These are phyloP conservation scores for Troilus luridus DNA, from an alignment of 2,888 invertebrate species.

Conservation along the genomic window DNA sequence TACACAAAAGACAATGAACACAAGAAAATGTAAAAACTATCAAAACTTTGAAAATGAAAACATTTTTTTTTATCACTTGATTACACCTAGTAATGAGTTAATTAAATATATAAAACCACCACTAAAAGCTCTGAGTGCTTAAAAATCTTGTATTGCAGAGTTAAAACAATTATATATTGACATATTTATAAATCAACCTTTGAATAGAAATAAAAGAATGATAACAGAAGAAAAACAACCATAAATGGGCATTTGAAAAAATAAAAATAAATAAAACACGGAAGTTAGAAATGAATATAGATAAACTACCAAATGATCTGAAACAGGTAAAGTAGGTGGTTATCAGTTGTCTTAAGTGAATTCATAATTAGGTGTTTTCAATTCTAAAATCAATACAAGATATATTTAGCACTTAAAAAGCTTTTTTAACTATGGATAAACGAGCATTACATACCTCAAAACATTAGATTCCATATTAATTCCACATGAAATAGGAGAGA, in stretches of 20 bases:
- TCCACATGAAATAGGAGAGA: slow-evolving; percentile 36
- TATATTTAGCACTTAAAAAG: slow-evolving; percentile 31
- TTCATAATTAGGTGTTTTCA: slow-evolving; percentile 61
- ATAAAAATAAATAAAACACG: neutral
- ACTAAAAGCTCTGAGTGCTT: neutral
- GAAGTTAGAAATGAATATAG: neutral
- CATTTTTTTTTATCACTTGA: neutral
- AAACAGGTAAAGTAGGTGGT: slow-evolving; percentile 45
- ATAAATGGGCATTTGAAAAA: neutral
- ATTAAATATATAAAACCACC: neutral
- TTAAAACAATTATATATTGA: neutral
- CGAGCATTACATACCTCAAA: slow-evolving; percentile 48
- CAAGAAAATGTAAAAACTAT: neutral
- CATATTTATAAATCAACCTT: neutral
- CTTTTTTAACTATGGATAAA: neutral
- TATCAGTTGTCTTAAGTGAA: slow-evolving; percentile 57
- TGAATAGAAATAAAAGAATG: neutral
- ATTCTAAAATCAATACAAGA: slow-evolving; percentile 60
- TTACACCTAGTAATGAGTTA: neutral
- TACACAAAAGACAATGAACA: neutral
- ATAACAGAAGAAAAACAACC: neutral
- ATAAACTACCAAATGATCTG: neutral
- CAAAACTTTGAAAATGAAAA: neutral
- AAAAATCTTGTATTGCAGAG: neutral
- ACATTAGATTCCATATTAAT: slow-evolving; percentile 46